Conservation (phyloP, 2,797 vertebrate species). For the Champsocephalus gunnari region DNA sequence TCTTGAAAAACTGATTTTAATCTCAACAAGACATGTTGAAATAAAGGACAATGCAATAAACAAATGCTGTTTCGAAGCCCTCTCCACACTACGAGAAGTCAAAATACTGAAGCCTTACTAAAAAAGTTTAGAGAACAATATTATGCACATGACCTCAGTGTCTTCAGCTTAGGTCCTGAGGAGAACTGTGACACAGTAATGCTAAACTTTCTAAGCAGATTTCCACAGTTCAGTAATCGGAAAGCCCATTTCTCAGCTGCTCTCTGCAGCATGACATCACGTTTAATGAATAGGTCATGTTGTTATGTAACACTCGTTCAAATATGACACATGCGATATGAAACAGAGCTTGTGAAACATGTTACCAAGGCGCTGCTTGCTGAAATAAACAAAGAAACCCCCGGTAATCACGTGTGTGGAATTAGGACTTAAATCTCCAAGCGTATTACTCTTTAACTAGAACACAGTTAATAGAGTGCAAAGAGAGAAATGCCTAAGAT, state of each 20-base stretch:
- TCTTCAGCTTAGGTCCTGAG: constrained; percentile 1
- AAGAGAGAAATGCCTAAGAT: background rate
- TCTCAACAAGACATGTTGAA: background rate
- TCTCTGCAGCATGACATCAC: background rate
- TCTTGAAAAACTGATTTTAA: background rate
- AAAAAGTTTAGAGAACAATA: background rate
- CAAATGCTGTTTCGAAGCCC: background rate
- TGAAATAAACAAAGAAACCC: constrained; percentile 35
- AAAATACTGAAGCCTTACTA: background rate
- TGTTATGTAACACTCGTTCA: constrained; percentile 17
- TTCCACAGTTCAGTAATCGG: background rate
- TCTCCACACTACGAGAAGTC: background rate
- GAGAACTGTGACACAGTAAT: background rate
- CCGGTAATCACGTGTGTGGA: background rate
- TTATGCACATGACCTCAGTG: background rate
- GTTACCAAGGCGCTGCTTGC: constrained; percentile 19
- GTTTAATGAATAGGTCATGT: background rate
- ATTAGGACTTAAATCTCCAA: constrained; percentile 26
- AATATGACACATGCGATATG: background rate
- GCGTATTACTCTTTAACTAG: constrained; percentile 19
- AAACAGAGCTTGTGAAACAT: constrained; percentile 6
- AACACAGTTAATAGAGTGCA: constrained; percentile 5
- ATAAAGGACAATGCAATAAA: background rate
- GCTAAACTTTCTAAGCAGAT: background rate
- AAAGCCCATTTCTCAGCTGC: background rate